A percentile compares a stretch with the other conserved stretches of the same genome.
Conservation (phyloP, 2,797 vertebrate genomes). For the Helarctos malayanus region DNA sequence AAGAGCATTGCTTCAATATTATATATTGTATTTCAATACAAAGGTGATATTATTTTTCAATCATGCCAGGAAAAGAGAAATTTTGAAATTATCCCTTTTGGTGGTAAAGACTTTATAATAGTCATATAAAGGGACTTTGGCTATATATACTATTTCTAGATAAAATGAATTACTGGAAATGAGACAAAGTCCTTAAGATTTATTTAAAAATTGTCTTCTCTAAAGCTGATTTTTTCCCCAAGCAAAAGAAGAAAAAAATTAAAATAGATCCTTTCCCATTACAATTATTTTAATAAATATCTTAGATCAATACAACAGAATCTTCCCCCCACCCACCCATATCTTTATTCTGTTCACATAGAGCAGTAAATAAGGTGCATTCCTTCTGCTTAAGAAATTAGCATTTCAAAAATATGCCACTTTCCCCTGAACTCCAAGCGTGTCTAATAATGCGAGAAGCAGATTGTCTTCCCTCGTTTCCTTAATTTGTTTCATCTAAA, state of each 20-base stretch:
- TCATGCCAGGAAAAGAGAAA: slow-evolving; percentile 1
- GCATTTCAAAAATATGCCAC: slow-evolving; percentile 89
- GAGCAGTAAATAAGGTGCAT: slow-evolving; percentile 87
- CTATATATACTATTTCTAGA: neutral
- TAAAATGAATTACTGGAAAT: slow-evolving; percentile 58
- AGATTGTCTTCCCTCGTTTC: slow-evolving; percentile 89
- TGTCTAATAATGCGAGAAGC: slow-evolving; percentile 90
- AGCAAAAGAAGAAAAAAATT: neutral
- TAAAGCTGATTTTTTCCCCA: neutral
- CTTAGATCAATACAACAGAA: neutral
- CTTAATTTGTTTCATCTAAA: slow-evolving; percentile 92
- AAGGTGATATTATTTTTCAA: slow-evolving; percentile 13
- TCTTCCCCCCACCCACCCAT: neutral
- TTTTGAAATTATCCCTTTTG: slow-evolving; percentile 47
- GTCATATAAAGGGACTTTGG: neutral
- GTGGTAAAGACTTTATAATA: slow-evolving; percentile 32
- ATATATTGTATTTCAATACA: slow-evolving; percentile 49
- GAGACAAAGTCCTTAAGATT: slow-evolving; percentile 47
- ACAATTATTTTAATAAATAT: slow-evolving; percentile 50
- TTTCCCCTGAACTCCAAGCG: slow-evolving; percentile 88
- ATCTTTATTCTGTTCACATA: slow-evolving; percentile 82
- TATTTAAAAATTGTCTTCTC: neutral
- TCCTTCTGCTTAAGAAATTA: slow-evolving; percentile 87
- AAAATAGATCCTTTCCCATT: neutral
- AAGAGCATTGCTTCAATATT: neutral